phyloP scores from a whole-genome alignment of 2,113 vertebrate genomes.

The Lipophrys pholis region DNA sequence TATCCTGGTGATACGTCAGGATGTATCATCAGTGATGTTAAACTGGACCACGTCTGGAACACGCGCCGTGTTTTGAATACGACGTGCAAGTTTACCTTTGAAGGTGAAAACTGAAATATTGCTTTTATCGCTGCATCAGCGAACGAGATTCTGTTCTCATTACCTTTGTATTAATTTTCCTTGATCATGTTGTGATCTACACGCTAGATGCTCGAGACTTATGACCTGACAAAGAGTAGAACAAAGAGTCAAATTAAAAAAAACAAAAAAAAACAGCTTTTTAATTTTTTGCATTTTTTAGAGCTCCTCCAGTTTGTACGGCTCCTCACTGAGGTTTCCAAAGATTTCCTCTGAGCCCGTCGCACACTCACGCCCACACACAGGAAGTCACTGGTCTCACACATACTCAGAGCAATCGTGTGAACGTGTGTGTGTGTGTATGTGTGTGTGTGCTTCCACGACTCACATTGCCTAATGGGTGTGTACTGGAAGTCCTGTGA shows the following conservation, averaged over 20 bases:
- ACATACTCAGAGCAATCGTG: constrained; percentile 49
- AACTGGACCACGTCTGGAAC: constrained; percentile 6
- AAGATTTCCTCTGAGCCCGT: constrained; percentile 66
- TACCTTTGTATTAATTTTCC: no score
- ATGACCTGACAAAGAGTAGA: no score
- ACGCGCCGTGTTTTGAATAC: not conserved
- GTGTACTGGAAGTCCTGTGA: constrained; percentile 53
- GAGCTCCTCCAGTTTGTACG: no score
- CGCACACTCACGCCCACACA: constrained; percentile 46
- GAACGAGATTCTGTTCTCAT: no score
- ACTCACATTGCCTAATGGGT: constrained; percentile 42
- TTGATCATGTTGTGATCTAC: no score
- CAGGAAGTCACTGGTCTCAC: constrained; percentile 52
- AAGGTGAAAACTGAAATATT: not conserved
- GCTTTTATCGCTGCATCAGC: not conserved
- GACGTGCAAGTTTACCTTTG: not conserved
- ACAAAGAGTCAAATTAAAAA: no score
- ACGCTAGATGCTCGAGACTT: no score
- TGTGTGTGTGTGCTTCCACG: constrained; percentile 43
- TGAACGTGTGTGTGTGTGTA: constrained; percentile 26
- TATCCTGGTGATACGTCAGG: constrained; percentile 42
- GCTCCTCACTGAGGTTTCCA: constrained; percentile 4
- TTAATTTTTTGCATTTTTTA: no score
- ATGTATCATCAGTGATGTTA: constrained; percentile 21
- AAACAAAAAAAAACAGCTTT: no score